Percentiles rank a stretch among this genome's conserved stretches.
phyloP scores from a whole-genome alignment of 2,797 vertebrate genomes.

The Anguilla anguilla region DNA sequence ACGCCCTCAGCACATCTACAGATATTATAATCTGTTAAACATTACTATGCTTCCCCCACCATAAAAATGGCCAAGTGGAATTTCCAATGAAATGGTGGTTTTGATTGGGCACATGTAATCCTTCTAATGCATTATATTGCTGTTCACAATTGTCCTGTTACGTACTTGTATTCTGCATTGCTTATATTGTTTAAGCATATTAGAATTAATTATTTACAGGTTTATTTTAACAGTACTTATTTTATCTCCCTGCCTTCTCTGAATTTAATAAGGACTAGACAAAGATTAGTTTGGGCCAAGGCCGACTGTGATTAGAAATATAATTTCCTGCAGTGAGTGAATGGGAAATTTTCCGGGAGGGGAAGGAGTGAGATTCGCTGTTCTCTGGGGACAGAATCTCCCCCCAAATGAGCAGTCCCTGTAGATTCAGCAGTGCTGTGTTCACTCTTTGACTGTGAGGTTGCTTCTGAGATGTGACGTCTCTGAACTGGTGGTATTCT shows the following conservation, averaged over 20 bases:
- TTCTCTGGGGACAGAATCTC: background rate
- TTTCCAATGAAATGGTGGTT: background rate
- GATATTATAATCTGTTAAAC: background rate
- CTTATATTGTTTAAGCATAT: background rate
- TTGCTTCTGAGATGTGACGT: background rate
- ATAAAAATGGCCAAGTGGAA: background rate
- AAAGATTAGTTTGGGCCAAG: background rate
- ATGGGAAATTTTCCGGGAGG: background rate
- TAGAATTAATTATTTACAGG: conserved; percentile 28
- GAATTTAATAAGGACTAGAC: conserved; percentile 15
- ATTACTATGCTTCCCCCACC: background rate
- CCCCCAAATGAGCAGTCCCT: background rate
- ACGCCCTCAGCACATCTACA: background rate
- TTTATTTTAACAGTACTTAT: background rate
- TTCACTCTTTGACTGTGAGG: background rate
- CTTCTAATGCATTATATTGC: background rate
- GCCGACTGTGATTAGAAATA: background rate
- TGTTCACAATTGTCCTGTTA: background rate
- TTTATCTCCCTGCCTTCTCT: background rate
- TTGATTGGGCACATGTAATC: background rate
- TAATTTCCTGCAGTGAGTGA: background rate
- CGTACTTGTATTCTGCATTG: background rate
- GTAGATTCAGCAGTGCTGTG: background rate
- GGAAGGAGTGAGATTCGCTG: background rate
- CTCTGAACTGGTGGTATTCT: background rate